Conservation (phyloP, 1,140 invertebrate species). For the Cydia strobilella region DNA sequence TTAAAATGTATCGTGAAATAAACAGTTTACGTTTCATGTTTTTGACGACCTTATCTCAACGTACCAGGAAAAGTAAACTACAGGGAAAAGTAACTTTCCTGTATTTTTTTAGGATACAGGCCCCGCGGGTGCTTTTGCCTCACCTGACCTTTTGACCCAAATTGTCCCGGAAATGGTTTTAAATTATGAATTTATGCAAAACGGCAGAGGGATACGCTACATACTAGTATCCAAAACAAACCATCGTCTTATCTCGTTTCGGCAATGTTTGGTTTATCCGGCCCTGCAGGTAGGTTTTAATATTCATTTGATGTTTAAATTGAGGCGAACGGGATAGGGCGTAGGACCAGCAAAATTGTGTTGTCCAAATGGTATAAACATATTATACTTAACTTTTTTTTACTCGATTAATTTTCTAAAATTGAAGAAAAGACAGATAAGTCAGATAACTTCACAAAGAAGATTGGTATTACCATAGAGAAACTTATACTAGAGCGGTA, state of each 20-base stretch:
- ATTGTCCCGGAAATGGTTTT: background rate
- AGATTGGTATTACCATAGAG: too few relatives aligned
- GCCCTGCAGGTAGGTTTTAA: background rate
- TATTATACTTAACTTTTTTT: too few relatives aligned
- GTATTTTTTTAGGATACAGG: background rate
- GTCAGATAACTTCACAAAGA: too few relatives aligned
- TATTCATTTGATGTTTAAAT: too few relatives aligned
- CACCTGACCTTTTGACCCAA: slow-evolving; percentile 4
- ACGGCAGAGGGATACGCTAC: background rate
- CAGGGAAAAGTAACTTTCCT: background rate
- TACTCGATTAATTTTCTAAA: too few relatives aligned
- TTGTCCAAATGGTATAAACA: too few relatives aligned
- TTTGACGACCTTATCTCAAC: background rate
- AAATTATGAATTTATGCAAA: slow-evolving; percentile 11
- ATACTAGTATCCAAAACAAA: background rate
- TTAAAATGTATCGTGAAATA: background rate
- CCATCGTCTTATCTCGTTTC: background rate
- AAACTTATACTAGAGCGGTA: too few relatives aligned
- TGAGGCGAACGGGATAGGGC: too few relatives aligned
- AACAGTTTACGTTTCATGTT: background rate
- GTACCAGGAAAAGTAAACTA: too few relatives aligned
- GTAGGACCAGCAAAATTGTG: too few relatives aligned
- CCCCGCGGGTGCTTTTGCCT: background rate
- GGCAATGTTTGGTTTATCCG: background rate
- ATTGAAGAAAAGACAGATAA: too few relatives aligned